Evolutionary conservation across 1,140 invertebrate genomes (phyloP).

Genomic region (Portunus trituberculatus): DNA sequence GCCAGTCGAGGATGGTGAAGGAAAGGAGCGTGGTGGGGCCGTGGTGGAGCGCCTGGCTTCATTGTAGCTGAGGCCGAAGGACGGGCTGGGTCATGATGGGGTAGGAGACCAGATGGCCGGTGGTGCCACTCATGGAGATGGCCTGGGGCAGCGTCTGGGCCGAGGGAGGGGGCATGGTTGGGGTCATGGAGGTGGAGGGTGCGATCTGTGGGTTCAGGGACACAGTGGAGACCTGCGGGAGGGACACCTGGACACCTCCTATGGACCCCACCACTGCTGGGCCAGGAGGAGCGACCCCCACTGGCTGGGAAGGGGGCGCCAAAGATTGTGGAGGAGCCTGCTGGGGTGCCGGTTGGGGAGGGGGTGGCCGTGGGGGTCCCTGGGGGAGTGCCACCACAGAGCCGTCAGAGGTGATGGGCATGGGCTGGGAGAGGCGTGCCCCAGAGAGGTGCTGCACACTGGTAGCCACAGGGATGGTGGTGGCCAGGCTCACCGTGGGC

Average conservation of each 20-base stretch:
- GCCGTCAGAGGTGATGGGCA: conserved; percentile 73
- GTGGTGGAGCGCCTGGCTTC: conserved; percentile 53
- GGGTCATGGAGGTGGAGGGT: conserved; percentile 72
- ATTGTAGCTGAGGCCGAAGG: conserved; percentile 70
- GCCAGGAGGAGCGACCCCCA: conserved; percentile 67
- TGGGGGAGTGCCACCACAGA: conserved; percentile 68
- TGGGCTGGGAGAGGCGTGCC: conserved; percentile 67
- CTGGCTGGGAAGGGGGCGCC: conserved; percentile 62
- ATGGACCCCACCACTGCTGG: conserved; percentile 70
- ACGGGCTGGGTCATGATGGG: conserved; percentile 75
- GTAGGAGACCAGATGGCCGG: conserved; percentile 70
- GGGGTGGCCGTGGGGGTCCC: conserved; percentile 59
- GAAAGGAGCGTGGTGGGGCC: background rate
- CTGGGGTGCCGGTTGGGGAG: conserved; percentile 55
- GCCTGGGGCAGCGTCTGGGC: conserved; percentile 68
- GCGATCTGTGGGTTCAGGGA: conserved; percentile 72
- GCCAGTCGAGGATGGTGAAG: background rate
- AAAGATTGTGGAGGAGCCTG: conserved; percentile 69
- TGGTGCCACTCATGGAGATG: conserved; percentile 73
- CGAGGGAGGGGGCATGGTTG: conserved; percentile 68
- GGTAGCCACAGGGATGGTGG: conserved; percentile 68
- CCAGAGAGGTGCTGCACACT: conserved; percentile 70
- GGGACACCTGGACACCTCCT: conserved; percentile 64
- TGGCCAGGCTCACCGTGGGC: conserved; percentile 63
- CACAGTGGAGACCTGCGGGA: conserved; percentile 71